These are phyloP conservation scores for Malurus leucopterus DNA, from an alignment of 2,797 vertebrate genomes.

Conservation along the genomic window DNA sequence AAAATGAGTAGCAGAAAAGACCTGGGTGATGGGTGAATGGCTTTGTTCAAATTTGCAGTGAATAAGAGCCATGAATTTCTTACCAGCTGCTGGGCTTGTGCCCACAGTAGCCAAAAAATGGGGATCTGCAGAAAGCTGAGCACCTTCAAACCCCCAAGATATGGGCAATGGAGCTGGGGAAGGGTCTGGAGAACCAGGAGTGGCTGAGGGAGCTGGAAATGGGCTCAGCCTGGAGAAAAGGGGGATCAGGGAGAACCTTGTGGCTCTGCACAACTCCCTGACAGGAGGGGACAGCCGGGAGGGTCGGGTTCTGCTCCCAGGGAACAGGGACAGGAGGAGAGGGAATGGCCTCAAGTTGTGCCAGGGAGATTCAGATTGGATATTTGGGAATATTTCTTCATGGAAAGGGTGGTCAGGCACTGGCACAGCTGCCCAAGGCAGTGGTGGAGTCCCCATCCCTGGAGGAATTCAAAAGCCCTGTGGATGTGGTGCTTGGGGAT, in stretches of 20 bases:
- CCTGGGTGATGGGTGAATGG: not conserved
- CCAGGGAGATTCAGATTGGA: rapidly evolving
- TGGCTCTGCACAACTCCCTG: not conserved
- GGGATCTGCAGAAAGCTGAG: not conserved
- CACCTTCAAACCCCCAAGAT: rapidly evolving
- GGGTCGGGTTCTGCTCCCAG: not conserved
- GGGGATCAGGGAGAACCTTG: not conserved
- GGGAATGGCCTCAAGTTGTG: rapidly evolving
- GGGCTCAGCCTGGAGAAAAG: not conserved
- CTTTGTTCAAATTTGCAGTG: not conserved
- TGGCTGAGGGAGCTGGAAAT: not conserved
- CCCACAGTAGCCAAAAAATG: not conserved
- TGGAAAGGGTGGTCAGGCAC: rapidly evolving
- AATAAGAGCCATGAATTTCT: not conserved
- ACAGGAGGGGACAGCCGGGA: rapidly evolving
- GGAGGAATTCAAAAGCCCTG: rapidly evolving
- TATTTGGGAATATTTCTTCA: not conserved
- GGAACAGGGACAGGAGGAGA: not conserved
- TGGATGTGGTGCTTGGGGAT: not conserved
- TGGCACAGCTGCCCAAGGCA: not conserved
- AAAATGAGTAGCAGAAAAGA: not conserved
- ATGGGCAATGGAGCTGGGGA: not conserved
- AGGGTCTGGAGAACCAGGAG: not conserved
- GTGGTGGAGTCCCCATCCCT: not conserved
- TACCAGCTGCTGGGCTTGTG: not conserved